These are phyloP conservation scores for Zosterops lateralis DNA, from an alignment of 2,113 vertebrate species.

Conservation along the genomic window DNA sequence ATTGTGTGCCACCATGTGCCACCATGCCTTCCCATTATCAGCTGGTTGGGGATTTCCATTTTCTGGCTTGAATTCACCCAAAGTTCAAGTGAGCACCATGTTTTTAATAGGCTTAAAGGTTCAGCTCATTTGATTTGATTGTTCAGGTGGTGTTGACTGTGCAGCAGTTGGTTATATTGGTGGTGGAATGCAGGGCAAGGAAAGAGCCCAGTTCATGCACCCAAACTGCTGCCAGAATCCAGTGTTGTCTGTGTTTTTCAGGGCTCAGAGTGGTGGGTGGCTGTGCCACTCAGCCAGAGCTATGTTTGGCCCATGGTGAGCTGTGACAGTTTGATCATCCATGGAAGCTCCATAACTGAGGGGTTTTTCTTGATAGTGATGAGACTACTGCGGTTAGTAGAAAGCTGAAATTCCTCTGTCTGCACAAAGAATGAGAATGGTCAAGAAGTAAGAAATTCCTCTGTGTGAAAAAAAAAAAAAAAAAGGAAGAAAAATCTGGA, in stretches of 20 bases:
- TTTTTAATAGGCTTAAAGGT: background rate
- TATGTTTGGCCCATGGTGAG: background rate
- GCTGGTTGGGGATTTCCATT: background rate
- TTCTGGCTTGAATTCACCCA: background rate
- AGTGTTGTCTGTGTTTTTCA: accelerated
- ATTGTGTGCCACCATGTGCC: background rate
- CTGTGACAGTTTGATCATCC: background rate
- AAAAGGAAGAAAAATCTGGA: background rate
- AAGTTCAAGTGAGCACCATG: background rate
- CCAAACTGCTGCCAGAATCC: background rate
- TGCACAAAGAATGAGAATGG: background rate
- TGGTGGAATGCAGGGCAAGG: background rate
- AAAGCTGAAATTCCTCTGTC: background rate
- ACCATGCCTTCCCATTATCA: background rate
- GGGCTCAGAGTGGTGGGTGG: background rate
- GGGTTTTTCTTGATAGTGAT: background rate
- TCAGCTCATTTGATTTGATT: accelerated
- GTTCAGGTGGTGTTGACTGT: accelerated
- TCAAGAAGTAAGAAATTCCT: background rate
- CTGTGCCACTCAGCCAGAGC: accelerated
- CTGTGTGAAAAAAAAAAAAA: background rate
- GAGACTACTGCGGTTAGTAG: background rate
- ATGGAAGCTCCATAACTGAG: background rate
- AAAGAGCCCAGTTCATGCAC: background rate
- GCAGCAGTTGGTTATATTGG: background rate